Base-by-base conservation (phyloP, 2,113 vertebrate genomes). In the Marmota monax region DNA sequence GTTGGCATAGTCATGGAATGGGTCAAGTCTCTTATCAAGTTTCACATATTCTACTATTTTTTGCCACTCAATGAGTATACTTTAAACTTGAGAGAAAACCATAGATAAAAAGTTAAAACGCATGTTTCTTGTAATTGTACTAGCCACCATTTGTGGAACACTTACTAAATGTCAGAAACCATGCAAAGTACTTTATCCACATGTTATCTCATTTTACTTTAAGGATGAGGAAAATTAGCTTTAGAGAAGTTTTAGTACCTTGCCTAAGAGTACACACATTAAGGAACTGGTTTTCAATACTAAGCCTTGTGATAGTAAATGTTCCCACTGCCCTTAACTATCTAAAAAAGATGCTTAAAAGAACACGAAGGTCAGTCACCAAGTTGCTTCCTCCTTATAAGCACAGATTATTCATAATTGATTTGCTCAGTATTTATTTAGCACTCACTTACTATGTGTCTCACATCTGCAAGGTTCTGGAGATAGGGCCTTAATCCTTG, bases 381-480 rank as follows among this genome's bases (percentile, higher is more conserved):
- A 91, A 88, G 8, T 48, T 90, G 13, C 51, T 92, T 82, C 37
- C 76, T 89, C 80, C 67, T 92, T 92, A 92, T 69, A 63, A 76
- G 65, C 51, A 92, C 25, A 82, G 17, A 77, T 72, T 78, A 92
- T 82, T 84, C 65, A 77, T 88, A 87, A 91, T 2, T 90, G 4
- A 96, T 63, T 88, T 88, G n/a, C 32, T 96, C 69, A 45, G 9
- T 8, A 87, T 63, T 90, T 88, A 90, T 63, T 93, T 90, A 88
- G 89, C 67, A 86, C 34, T 92, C 67, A 86, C 37, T 94, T 94
- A 92, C 13, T 79, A 90, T 82, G 16, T 79, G n/a, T 90, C 67
- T 97, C 80, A 85, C 16, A 90, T 73, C 37, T 96, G 65, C 67
- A 93, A 96, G 27, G 5, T 79, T 95, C 74, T 93, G n/a, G 48